Conservation (phyloP, 1,140 invertebrate species). For the Drosophila lacertosa region DNA sequence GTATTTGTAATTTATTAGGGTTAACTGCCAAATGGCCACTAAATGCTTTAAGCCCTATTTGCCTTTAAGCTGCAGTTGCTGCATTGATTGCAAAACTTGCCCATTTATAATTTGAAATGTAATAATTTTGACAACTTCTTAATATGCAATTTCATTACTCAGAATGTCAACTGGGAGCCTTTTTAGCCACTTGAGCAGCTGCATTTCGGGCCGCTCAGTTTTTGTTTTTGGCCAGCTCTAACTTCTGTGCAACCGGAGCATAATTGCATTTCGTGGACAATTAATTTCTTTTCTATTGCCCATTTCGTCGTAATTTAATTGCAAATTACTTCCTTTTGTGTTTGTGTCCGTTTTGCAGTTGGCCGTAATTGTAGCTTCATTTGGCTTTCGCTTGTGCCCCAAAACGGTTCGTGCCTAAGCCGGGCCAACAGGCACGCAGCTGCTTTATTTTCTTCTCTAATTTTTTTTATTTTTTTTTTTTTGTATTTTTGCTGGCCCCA, state of each 20-base stretch:
- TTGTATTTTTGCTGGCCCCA: neutral
- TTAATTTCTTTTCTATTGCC: conserved; percentile 84
- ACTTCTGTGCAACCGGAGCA: conserved; percentile 66
- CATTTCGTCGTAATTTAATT: conserved; percentile 84
- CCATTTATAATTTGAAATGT: conserved; percentile 44
- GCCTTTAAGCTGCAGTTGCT: conserved; percentile 8
- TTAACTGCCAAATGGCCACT: neutral
- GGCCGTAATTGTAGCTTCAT: conserved; percentile 75
- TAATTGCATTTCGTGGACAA: conserved; percentile 84
- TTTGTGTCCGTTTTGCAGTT: conserved; percentile 37
- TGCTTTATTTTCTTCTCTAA: neutral
- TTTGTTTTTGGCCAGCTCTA: conserved; percentile 33
- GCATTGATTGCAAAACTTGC: conserved; percentile 16
- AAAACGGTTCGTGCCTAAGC: conserved; percentile 30
- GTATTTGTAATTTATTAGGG: conserved; percentile 75
- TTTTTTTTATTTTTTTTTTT: no score
- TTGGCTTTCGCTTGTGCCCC: conserved; percentile 64
- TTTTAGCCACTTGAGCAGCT: conserved; percentile 29
- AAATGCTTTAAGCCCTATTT: conserved; percentile 2
- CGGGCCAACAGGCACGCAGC: conserved; percentile 18
- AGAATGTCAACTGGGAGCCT: conserved; percentile 11
- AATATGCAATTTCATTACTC: conserved; percentile 69
- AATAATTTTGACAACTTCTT: conserved; percentile 75
- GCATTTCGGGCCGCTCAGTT: conserved; percentile 17
- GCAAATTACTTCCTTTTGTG: conserved; percentile 83